Conservation (phyloP, 2,888 invertebrate genomes). For the Pollenia amentaria region DNA sequence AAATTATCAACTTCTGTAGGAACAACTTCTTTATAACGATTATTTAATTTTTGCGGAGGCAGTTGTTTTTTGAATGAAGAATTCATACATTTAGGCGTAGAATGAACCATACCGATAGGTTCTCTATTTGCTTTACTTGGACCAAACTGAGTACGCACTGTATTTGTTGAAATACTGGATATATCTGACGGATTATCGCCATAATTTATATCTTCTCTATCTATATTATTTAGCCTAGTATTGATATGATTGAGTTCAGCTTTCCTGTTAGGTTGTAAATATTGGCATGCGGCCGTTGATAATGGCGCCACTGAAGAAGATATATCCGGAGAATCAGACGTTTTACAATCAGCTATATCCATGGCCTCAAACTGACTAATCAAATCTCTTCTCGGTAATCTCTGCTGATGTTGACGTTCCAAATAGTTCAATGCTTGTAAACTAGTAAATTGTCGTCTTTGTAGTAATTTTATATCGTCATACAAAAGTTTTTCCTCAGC, state of each 20-base stretch:
- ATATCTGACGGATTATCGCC: slow-evolving; percentile 79
- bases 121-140: slow-evolving; percentile 40
- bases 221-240: slow-evolving; percentile 79
- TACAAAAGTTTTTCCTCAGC: slow-evolving; percentile 82
- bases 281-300: slow-evolving; percentile 78
- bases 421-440: slow-evolving; percentile 47
- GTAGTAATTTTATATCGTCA: slow-evolving; percentile 54
- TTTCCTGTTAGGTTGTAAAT: slow-evolving; percentile 78
- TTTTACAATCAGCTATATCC: slow-evolving; percentile 36
- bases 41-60: background rate
- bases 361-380: slow-evolving; percentile 42
- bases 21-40: slow-evolving; percentile 71
- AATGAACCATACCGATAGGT: slow-evolving; percentile 79
- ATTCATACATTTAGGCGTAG: slow-evolving; percentile 81
- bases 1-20: slow-evolving; percentile 83
- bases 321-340: background rate
- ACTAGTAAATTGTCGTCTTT: slow-evolving; percentile 40
- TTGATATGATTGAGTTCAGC: slow-evolving; percentile 82
- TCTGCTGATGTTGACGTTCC: slow-evolving; percentile 13
- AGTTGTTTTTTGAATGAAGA: slow-evolving; percentile 42
- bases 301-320: slow-evolving; percentile 23
- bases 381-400: slow-evolving; percentile 13
- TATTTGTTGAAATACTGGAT: slow-evolving; percentile 82
- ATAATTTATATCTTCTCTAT: slow-evolving; percentile 68
- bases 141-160: slow-evolving; percentile 77